Evolutionary conservation across 2,797 vertebrate genomes (phyloP), one percentile per base, ranked within the genome.

Genomic region (Anolis apletophallus): DNA sequence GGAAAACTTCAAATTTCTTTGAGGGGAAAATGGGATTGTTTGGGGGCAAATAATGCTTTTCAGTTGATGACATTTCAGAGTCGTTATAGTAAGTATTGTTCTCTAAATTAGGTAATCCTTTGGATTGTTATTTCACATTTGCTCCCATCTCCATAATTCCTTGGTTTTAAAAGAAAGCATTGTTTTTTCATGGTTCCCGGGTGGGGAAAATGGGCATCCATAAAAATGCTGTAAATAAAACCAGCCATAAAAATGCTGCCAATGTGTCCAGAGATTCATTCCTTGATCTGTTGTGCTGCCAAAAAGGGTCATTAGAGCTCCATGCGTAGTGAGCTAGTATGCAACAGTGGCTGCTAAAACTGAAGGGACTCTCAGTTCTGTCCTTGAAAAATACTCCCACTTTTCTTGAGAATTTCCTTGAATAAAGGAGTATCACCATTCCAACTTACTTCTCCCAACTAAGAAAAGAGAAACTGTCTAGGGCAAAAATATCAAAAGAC

Each of bases 351-450:
- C 55, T 87, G 9, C 11, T 64, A 52, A 32, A 40, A 61, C 69
- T 89, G 76, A 80, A 83, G 40, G 87, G 75, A 11, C 6, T 59
- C 74, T 73, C 40, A 29, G 6, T 34, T 87, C 73, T 29, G 19
- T 13, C 36, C 13, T 81, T n/a, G 67, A 74, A 83, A 69, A 89
- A 80, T n/a, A 82, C 50, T 16, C 57, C 50, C 83, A 52, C 26
- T 29, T 5, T 86, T 90, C 88, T 71, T 68, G 89, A 77, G 8
- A 72, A n/a, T 8, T 55, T 32, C 40, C 46, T 79, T 83, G 81
- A 90, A 74, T 50, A 71, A 80, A 21, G 82, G 13, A 78, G 13
- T 16, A 87, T 82, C 17, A 88, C 80, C 85, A 85, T 32, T 74
- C 46, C 11, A 64, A 9, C 26, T 64, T 11, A 64, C 61, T 64